Evolutionary conservation across 53 echinoderm and acorn worm genomes (phyloP).

Genomic region (Patiria pectinifera): DNA sequence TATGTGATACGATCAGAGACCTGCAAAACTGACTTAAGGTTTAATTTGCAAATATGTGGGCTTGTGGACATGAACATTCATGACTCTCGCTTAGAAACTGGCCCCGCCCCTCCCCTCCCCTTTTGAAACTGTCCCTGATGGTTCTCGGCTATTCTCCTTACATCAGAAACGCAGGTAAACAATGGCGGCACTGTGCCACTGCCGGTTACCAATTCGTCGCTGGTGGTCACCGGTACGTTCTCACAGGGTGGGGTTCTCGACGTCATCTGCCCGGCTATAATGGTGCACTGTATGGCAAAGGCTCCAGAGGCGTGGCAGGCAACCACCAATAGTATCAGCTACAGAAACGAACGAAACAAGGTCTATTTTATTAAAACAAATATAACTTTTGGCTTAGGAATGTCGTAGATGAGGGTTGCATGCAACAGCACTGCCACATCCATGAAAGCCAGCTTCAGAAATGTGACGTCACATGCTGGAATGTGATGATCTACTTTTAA

Average conservation of each 20-base stretch:
- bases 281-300: slow-evolving; percentile 43
- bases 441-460: too few relatives aligned
- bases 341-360: background rate
- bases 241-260: background rate
- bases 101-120: background rate
- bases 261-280: slow-evolving; percentile 18
- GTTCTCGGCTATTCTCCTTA: background rate
- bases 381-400: too few relatives aligned
- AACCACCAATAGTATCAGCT: slow-evolving; percentile 16
- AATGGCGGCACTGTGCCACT: background rate
- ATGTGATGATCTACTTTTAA: too few relatives aligned
- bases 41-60: background rate
- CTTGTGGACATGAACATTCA: background rate
- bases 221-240: background rate
- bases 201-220: background rate
- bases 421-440: too few relatives aligned
- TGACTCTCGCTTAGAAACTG: background rate
- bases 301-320: slow-evolving; percentile 34
- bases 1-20: too few relatives aligned
- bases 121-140: background rate
- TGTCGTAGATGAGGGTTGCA: too few relatives aligned
- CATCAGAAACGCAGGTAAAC: background rate
- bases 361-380: background rate
- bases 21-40: background rate
- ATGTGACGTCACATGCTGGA: too few relatives aligned